Evolutionary conservation across 2,888 invertebrate species (phyloP).

Genomic region (Cordylochernes scorpioides): DNA sequence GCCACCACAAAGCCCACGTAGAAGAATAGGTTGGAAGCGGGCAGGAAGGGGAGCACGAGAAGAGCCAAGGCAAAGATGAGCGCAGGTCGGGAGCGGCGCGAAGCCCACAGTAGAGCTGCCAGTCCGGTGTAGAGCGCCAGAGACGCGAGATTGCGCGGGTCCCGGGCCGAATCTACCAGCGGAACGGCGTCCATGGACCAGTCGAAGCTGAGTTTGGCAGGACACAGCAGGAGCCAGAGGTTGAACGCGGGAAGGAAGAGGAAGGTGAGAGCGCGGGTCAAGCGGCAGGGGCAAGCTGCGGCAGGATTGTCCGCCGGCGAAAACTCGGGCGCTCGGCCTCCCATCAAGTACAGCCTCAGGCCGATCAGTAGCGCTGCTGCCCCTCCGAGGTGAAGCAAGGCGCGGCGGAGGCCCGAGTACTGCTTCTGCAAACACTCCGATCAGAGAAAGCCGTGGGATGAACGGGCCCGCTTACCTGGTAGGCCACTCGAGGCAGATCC

Average conservation of each 20-base stretch:
- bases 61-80: slow-evolving; percentile 32
- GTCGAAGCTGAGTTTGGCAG: slow-evolving; percentile 71
- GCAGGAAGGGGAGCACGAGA: slow-evolving; percentile 68
- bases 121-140: slow-evolving; percentile 1
- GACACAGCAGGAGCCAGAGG: slow-evolving; percentile 57
- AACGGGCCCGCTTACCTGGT: slow-evolving; percentile 7
- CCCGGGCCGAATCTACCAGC: slow-evolving; percentile 44
- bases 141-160: slow-evolving; percentile 48
- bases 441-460: too few relatives aligned
- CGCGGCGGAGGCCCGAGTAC: slow-evolving; percentile 19
- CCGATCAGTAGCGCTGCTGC: slow-evolving; percentile 40
- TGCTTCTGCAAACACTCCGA: slow-evolving; percentile 17
- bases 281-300: slow-evolving; percentile 48
- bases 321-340: slow-evolving; percentile 42
- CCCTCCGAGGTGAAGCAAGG: slow-evolving; percentile 28
- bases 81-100: slow-evolving; percentile 25
- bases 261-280: slow-evolving; percentile 65
- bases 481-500: slow-evolving; percentile 5
- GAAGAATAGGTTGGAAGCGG: slow-evolving; percentile 82
- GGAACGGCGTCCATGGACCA: slow-evolving; percentile 97
- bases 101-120: slow-evolving; percentile 1
- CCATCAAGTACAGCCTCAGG: slow-evolving; percentile 47
- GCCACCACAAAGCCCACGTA: slow-evolving; percentile 96
- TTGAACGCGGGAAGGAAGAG: slow-evolving; percentile 72
- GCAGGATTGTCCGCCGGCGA: slow-evolving; percentile 87